A percentile compares a stretch with the other conserved stretches of the same genome.
phyloP scores from a whole-genome alignment of 2,888 invertebrate species.

The Andrena flavipes region DNA sequence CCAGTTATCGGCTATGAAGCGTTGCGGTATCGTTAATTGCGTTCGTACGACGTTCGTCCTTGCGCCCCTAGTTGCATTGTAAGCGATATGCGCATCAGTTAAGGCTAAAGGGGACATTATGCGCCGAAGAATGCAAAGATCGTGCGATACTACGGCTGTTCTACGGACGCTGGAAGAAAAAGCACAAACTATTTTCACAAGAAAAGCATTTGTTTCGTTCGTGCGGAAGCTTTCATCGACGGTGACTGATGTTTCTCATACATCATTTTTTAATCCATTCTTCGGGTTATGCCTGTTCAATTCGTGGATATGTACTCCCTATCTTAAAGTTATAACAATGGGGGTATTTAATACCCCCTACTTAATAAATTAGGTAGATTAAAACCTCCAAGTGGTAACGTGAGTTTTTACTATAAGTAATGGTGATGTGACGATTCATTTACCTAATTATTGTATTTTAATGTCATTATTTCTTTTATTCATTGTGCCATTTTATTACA shows the following conservation, averaged over 20 bases:
- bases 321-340: no score
- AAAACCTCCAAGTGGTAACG: no score
- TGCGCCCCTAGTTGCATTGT: conserved; percentile 35
- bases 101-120: conserved; percentile 14
- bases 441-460: no score
- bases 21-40: conserved; percentile 63
- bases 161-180: not conserved
- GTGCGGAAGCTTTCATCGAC: not conserved
- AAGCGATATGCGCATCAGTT: conserved; percentile 42
- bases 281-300: not conserved
- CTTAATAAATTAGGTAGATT: no score
- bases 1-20: conserved; percentile 34
- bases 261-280: not conserved
- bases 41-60: conserved; percentile 47
- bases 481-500: no score
- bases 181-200: not conserved
- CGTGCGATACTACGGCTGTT: conserved; percentile 19
- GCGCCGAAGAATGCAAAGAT: conserved; percentile 30
- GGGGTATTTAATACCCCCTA: no score
- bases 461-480: no score
- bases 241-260: not conserved
- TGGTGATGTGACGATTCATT: no score
- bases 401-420: no score
- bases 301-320: not conserved
- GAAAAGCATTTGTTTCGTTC: not conserved